Evolutionary conservation across 2,113 vertebrate species (phyloP), one percentile per base, ranked within the genome.

Genomic region (Callipepla californica): DNA sequence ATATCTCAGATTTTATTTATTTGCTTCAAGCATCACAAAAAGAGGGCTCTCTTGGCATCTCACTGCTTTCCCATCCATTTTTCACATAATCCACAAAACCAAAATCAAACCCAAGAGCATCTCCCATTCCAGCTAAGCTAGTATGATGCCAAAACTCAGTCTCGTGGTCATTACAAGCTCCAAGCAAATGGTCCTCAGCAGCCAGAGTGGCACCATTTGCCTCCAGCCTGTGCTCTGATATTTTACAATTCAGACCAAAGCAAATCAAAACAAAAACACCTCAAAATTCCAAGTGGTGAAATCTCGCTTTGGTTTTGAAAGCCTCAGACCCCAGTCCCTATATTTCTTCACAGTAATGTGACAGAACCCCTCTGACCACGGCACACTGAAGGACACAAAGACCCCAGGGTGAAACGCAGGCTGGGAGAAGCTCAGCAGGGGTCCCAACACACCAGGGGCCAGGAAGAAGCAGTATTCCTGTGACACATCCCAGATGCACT

Each of bases 11-110:
- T 79, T 81, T 69, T 85, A 45, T 84, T 90, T 77, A 14, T 57
- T 72, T 92, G 32, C 79, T 92, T 91, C 93, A 77, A 93, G 77
- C 69, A 40, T 78, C 44, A 48, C 34, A 38, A 68, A 87, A 87
- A 62, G n/a, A 76, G 28, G 26, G 7, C 25, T 84, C 47, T 84
- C 47, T 55, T 61, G 86, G 34, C 47, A 55, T 76, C 47, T 63
- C 65, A 25, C 50, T 72, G 63, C 66, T 78, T 79, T 82, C 18
- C 34, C 34, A 78, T 51, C 59, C 40, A 19, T 48, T 23, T 21
- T 45, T 7, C 28, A 4, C 30, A 42, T 55, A 62, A 88, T 32
- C 15, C 47, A 88, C 32, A 72, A 80, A 78, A 61, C 15, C 13
- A 13, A 68, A 79, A 70, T 72, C 44, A 82, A 89, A 63, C 3